Evolutionary conservation across 64 coral and sea anemone species (phyloP).

Genomic region (Porites australiensis): DNA sequence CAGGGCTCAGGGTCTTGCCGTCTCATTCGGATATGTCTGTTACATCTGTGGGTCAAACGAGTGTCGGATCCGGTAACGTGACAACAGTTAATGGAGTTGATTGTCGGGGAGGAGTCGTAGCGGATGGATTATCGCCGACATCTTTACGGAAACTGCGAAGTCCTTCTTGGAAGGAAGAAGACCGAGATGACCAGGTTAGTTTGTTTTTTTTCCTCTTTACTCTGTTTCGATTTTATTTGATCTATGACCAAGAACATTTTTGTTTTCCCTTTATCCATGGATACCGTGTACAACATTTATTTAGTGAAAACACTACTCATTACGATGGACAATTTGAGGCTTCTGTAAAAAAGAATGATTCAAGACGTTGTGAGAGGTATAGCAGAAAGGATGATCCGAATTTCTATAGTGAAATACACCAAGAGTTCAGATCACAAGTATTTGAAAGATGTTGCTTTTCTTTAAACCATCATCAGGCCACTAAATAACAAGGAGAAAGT

Average conservation of each 20-base stretch:
- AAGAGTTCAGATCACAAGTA: too few species aligned
- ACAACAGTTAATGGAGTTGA: slow-evolving; percentile 38
- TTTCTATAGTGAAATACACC: too few species aligned
- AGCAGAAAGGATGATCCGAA: too few species aligned
- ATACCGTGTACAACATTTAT: too few species aligned
- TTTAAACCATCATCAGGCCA: too few species aligned
- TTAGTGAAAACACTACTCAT: too few species aligned
- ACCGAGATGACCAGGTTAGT: slow-evolving; percentile 55
- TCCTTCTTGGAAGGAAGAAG: slow-evolving; percentile 83
- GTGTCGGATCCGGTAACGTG: slow-evolving; percentile 28
- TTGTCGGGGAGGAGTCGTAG: slow-evolving; percentile 68
- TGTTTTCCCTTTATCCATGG: neutral
- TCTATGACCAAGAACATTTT: too few species aligned
- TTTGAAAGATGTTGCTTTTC: too few species aligned
- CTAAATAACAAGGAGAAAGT: too few species aligned
- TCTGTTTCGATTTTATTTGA: neutral
- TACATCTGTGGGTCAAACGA: slow-evolving; percentile 51
- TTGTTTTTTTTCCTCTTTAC: neutral
- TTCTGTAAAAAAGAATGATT: neutral
- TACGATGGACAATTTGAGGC: too few species aligned
- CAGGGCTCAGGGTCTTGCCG: slow-evolving; percentile 29
- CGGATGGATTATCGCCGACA: slow-evolving; percentile 73
- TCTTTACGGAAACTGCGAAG: slow-evolving; percentile 82
- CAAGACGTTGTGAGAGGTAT: too few species aligned
- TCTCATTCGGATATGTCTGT: slow-evolving; percentile 10